Evolutionary conservation across 2,888 invertebrate species (phyloP), one percentile per base, ranked within the genome.

Genomic region (Nowickia ferox): DNA sequence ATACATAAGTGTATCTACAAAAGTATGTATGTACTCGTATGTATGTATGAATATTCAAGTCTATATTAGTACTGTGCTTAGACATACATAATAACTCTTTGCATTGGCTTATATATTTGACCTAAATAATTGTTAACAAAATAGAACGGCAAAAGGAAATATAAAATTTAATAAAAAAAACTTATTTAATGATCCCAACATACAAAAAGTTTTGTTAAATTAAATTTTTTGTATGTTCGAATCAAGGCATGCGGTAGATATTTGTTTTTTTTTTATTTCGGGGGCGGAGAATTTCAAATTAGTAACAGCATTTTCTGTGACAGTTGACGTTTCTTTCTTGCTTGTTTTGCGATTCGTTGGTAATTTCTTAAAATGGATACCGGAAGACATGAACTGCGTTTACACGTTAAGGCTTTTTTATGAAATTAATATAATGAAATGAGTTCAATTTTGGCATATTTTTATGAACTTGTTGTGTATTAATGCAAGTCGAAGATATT

Each of bases 101-200:
- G 40, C 5, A 9, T 38, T n/a, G 4, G 17, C 11, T 9, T 3
- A 61, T 59, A 40, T 4, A 44, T 44, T 51, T 74, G 74, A 63
- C 74, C 74, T 53, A 53, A 30, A 30, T 30, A 30, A 65, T 65
- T 65, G 10, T 55, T 10, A 75, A 53, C 42, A 65, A 53, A 75
- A 75, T 53, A 65, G n/a, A 75, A 53, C 44, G 30, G 9, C 72
- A 65, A 22, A 53, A 22, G 6, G 51, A 75, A 19, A 53, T 63
- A 65, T 30, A 15, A 42, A 57, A 30, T 8, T 57, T 57, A 30
- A 53, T 30, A 57, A 57, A 30, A 53, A 22, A 57, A 57, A 30
- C 6, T 55, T 57, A 15, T 57, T 6, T 30, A 30, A 22, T 6
- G 22, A 15, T 22, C 22, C 15, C 15, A 19, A 19, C 53, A 9